phyloP scores from a whole-genome alignment of 2,888 invertebrate genomes.

The Masnerella sp. region DNA sequence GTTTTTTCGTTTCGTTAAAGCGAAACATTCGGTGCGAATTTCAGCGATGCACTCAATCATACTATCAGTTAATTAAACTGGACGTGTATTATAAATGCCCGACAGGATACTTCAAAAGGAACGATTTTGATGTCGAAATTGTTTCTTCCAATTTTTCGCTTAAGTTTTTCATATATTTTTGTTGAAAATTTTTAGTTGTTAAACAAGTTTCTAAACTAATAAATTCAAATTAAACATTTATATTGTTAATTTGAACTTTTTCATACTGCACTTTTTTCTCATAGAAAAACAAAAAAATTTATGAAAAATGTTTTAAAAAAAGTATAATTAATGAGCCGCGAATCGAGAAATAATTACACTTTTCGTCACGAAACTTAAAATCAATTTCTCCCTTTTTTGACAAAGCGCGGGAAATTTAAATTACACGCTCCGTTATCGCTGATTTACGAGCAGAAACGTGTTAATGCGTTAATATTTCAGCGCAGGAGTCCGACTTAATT shows the following conservation, averaged over 20 bases:
- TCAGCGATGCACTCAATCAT: slow-evolving; percentile 44
- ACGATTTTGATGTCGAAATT: too few relatives aligned
- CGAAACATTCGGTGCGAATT: slow-evolving; percentile 47
- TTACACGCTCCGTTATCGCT: neutral
- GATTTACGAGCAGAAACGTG: slow-evolving; percentile 5
- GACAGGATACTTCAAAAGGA: slow-evolving; percentile 22
- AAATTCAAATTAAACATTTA: too few relatives aligned
- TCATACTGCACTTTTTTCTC: too few relatives aligned
- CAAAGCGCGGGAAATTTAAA: slow-evolving; percentile 3
- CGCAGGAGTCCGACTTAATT: neutral
- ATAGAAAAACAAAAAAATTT: too few relatives aligned
- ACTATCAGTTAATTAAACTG: slow-evolving; percentile 51
- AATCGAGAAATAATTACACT: neutral
- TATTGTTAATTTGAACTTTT: too few relatives aligned
- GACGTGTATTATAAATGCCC: slow-evolving; percentile 25
- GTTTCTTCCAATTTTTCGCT: too few relatives aligned
- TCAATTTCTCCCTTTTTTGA: slow-evolving; percentile 1
- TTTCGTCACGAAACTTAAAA: slow-evolving; percentile 4
- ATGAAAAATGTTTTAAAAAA: too few relatives aligned
- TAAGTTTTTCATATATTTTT: neutral
- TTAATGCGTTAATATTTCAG: neutral
- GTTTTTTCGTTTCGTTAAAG: slow-evolving; percentile 46
- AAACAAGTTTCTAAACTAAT: too few relatives aligned
- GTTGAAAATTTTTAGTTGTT: neutral
- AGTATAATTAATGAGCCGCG: neutral